A percentile compares a stretch with the other conserved stretches of the same genome.
phyloP scores from a whole-genome alignment of 2,888 invertebrate genomes.

The Agapetus fuscipes region DNA sequence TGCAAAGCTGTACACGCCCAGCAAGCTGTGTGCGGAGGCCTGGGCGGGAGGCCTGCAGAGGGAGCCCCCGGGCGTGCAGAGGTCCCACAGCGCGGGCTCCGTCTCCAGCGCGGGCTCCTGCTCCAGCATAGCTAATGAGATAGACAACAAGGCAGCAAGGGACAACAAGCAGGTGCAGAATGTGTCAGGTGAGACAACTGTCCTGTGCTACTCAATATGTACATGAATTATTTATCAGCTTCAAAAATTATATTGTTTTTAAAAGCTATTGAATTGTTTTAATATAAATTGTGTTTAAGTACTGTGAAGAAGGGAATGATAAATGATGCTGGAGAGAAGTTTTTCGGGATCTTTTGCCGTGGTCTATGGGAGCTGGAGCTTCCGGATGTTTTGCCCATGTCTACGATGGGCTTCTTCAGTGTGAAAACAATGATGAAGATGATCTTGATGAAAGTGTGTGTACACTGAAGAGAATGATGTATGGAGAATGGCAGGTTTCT shows the following conservation, averaged over 20 bases:
- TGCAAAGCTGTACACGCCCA: not conserved
- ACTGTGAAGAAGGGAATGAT: too few relatives aligned
- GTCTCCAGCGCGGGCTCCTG: constrained; percentile 15
- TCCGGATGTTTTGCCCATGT: too few relatives aligned
- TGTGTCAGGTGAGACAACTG: constrained; percentile 18
- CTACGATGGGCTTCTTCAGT: too few relatives aligned
- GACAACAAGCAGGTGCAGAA: constrained; percentile 16
- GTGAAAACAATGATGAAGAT: too few relatives aligned
- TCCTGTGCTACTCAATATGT: not conserved
- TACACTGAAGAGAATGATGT: too few relatives aligned
- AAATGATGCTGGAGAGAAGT: too few relatives aligned
- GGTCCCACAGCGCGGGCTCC: constrained; percentile 20
- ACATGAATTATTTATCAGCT: not conserved
- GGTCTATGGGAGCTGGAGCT: too few relatives aligned
- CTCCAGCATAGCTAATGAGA: too few relatives aligned
- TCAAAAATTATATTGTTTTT: constrained; percentile 1
- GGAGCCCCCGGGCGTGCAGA: constrained; percentile 11
- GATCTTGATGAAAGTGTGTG: too few relatives aligned
- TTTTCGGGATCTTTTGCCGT: too few relatives aligned
- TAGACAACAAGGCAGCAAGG: constrained; percentile 7
- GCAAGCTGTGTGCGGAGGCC: not conserved
- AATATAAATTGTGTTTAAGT: constrained; percentile 2
- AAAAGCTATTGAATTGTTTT: too few relatives aligned
- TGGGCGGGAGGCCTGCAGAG: constrained; percentile 3
- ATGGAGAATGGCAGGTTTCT: too few relatives aligned